These are phyloP conservation scores for Hylomyscus alleni DNA, from an alignment of 2,797 vertebrate species.

Conservation along the genomic window DNA sequence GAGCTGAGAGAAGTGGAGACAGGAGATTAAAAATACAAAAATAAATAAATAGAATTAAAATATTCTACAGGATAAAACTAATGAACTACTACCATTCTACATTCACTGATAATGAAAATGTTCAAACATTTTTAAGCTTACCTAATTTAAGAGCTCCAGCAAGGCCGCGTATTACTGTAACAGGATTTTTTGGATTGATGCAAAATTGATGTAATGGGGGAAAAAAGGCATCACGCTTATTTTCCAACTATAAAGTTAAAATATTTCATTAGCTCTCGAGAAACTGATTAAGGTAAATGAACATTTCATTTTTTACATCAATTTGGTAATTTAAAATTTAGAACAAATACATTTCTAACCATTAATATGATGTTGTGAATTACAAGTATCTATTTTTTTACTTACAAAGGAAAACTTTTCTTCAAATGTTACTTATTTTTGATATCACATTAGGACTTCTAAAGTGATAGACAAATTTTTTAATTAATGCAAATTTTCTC, in stretches of 20 bases:
- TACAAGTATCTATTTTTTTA: background rate
- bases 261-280: conserved; percentile 73
- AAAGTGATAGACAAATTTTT: background rate
- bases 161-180: conserved; percentile 99
- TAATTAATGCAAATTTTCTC: background rate
- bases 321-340: background rate
- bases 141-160: conserved; percentile 98
- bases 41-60: background rate
- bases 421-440: background rate
- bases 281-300: background rate
- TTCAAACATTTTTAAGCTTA: conserved; percentile 78
- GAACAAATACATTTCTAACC: background rate
- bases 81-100: background rate
- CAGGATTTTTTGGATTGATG: conserved; percentile 98
- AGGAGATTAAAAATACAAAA: background rate
- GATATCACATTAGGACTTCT: background rate
- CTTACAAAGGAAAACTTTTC: background rate
- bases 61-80: background rate
- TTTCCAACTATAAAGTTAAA: conserved; percentile 94
- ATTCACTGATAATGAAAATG: background rate
- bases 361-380: background rate
- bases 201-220: conserved; percentile 99
- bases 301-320: background rate
- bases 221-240: conserved; percentile 98
- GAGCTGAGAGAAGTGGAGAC: background rate